Evolutionary conservation across 2,113 vertebrate genomes (phyloP).

Genomic region (Pitta sordida): DNA sequence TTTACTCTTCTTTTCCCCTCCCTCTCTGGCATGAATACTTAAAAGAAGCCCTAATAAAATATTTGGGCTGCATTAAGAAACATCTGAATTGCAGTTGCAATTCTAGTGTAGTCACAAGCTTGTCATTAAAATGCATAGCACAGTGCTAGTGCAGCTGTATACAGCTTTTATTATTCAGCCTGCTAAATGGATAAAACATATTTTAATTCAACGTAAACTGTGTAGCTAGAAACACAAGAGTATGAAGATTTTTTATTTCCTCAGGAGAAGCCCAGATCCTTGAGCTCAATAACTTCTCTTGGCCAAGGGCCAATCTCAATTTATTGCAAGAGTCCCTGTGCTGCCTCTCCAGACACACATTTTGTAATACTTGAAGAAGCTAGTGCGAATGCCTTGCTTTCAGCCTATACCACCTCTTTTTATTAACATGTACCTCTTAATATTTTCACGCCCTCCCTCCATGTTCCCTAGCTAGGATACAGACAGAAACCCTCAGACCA

Average conservation of each 20-base stretch:
- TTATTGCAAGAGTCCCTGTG: constrained; percentile 38
- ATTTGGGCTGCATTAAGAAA: constrained; percentile 72
- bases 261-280: constrained; percentile 59
- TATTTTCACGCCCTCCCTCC: background rate
- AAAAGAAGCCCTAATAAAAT: constrained; percentile 60
- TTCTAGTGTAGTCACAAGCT: constrained; percentile 71
- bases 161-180: constrained; percentile 74
- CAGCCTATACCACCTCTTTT: background rate
- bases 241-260: constrained; percentile 42
- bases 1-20: constrained; percentile 68
- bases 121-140: constrained; percentile 76
- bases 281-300: constrained; percentile 54
- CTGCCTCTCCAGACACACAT: constrained; percentile 32
- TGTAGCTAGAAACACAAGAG: constrained; percentile 49
- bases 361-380: constrained; percentile 30
- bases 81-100: constrained; percentile 73
- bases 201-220: constrained; percentile 75
- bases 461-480: background rate
- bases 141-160: constrained; percentile 73
- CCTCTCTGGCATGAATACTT: constrained; percentile 18
- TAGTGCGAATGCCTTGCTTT: background rate
- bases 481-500: background rate
- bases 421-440: background rate
- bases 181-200: constrained; percentile 74
- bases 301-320: constrained; percentile 62